Base-by-base conservation (phyloP, 2,797 vertebrate species). In the Rallus crepitans region DNA sequence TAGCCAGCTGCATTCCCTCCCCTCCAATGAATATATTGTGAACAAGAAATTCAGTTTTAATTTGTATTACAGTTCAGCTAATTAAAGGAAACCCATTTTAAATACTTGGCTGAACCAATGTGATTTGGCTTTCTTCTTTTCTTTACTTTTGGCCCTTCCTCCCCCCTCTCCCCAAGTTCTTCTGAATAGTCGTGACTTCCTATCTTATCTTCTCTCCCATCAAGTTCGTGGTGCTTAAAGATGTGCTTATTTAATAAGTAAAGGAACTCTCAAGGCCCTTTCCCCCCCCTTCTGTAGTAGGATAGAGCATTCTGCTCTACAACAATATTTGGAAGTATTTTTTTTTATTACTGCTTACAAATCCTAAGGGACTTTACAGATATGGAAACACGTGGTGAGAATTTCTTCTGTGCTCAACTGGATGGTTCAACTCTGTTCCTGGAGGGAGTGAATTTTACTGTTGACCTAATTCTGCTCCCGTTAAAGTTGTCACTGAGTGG, bases 21-120 rank as follows among this genome's bases (percentile, higher is more conserved):
- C 75, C 47, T 91, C 71, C 78, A 92, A 92, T 95, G 76, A 96
- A 60, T 94, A 80, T 37, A 73, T 35, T 89, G 48, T 84, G 90
- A 87, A 71, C 50, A 84, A 90, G 70, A 89, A 94, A 89, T 89
- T 87, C 57, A 52, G 47, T 87, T 95, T 87, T 95, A 92, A 94
- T 96, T 96, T 95, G 59, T 79, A 84, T 76, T 93, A 35, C 47
- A 52, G 52, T 91, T 89, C 65, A 70, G 52, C 63, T 90, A 93
- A 93, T 96, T 94, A 95, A 92, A 93, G 92, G 75, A 87, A 93
- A 84, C 35, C 56, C 2, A 64, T 84, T 94, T 92, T 48, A 94
- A 90, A 84, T 96, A 90, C 63, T 55, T 79, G 59, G 69, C 35
- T 92, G 80, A 95, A 79, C 52, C 59, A 31, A 45, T 66, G 50